phyloP scores from a whole-genome alignment of 2,888 invertebrate species.

The Dryobota labecula region DNA sequence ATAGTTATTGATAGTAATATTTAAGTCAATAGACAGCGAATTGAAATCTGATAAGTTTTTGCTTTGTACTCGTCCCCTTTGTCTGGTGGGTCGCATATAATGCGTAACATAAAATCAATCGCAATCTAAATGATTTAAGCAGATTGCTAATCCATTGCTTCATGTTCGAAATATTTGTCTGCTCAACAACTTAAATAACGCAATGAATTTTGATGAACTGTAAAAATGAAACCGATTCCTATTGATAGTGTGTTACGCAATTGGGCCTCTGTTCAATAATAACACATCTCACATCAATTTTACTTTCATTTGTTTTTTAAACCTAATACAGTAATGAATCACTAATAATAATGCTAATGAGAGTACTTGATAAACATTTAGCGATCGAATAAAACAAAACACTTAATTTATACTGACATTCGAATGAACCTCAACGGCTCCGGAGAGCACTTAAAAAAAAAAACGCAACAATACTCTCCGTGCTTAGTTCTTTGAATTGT shows the following conservation, averaged over 20 bases:
- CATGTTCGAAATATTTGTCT: too few species aligned
- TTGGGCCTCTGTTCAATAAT: too few species aligned
- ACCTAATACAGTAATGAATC: not conserved
- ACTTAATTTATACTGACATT: not conserved
- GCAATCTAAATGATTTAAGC: too few species aligned
- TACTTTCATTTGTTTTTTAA: not conserved
- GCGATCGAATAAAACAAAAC: not conserved
- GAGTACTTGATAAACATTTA: constrained; percentile 5
- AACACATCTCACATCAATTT: not conserved
- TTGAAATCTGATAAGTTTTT: constrained; percentile 9
- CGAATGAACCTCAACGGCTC: not conserved
- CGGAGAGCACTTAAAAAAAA: not conserved
- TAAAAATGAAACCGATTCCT: too few species aligned
- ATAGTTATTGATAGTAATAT: constrained; percentile 19
- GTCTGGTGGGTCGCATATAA: too few species aligned
- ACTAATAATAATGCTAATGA: constrained; percentile 6
- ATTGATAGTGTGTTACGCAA: too few species aligned
- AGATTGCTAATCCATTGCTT: too few species aligned
- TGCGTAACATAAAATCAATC: too few species aligned
- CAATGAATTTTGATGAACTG: too few species aligned
- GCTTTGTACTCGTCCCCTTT: constrained; percentile 9
- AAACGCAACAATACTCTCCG: constrained; percentile 1
- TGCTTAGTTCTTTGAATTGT: constrained; percentile 5
- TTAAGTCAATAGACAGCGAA: constrained; percentile 28
- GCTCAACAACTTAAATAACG: too few species aligned